Evolutionary conservation across 1,140 invertebrate genomes (phyloP), one percentile per base, ranked within the genome.

Genomic region (Heliothis virescens): DNA sequence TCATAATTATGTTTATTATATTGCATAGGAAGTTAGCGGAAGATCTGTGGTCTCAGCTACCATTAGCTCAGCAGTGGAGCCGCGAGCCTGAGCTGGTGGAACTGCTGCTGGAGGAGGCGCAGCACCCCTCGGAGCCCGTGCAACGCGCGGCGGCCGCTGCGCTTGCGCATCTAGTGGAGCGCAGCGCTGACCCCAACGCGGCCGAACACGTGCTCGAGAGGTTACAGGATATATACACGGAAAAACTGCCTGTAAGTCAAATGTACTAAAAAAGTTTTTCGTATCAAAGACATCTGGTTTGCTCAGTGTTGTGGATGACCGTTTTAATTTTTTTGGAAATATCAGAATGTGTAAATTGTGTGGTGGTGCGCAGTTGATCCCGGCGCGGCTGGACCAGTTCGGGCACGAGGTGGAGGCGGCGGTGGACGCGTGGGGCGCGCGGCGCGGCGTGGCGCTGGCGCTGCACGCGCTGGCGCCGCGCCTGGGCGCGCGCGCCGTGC

Each of bases 321-420:
- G n/a, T n/a, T n/a, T n/a, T n/a, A n/a, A n/a, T n/a, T n/a, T n/a
- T n/a, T n/a, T n/a, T n/a, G n/a, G n/a, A n/a, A n/a, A n/a, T n/a
- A n/a, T n/a, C n/a, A n/a, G n/a, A n/a, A n/a, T n/a, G n/a, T n/a
- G n/a, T n/a, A n/a, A n/a, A n/a, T n/a, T n/a, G n/a, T n/a, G n/a
- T n/a, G n/a, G 80, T 26, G 41, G 16, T 69, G 1, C 1, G 34
- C 89, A 97, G 96, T 96, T 98, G 95, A 97, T 98, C 81, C 98
- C 98, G 15, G 97, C 98, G 5, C 97, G 97, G 89, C 91, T 98
- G 63, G 99, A 99, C 93, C 96, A 98, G 90, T 99, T 99, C 95
- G 99, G 99, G 52, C 96, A 99, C 60, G 96, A 98, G 85, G 95
- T 98, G 16, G 96, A 97, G 85, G 97, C 98, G 83, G 96, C 98